A percentile compares a stretch with the other conserved stretches of the same genome.
Conservation (phyloP, 2,888 invertebrate genomes). For the Galerucella nymphaeae region DNA sequence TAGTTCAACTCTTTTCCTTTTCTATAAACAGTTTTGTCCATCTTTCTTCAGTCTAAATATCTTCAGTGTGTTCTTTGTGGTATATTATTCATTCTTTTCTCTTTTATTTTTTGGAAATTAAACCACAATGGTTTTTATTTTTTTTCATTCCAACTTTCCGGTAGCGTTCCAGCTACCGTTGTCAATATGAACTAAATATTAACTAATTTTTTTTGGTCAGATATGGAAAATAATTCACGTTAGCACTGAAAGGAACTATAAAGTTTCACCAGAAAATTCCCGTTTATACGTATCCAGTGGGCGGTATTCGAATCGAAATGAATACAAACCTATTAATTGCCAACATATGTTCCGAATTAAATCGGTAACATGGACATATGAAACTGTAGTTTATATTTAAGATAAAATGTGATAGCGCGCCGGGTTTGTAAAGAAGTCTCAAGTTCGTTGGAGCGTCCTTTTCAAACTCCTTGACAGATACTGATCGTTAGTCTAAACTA, state of each 20-base stretch:
- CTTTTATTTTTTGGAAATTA: too few species aligned
- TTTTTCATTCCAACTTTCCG: too few species aligned
- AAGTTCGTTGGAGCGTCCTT: constrained; percentile 42
- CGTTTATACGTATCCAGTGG: not conserved
- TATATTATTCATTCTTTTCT: too few species aligned
- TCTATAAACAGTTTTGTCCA: too few species aligned
- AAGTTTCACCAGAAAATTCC: not conserved
- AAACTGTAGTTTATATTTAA: constrained; percentile 14
- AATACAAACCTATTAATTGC: constrained; percentile 27
- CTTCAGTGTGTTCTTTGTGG: too few species aligned
- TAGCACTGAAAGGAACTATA: too few species aligned
- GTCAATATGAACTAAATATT: too few species aligned
- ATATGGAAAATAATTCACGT: too few species aligned
- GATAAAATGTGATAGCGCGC: constrained; percentile 25
- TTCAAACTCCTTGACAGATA: constrained; percentile 45
- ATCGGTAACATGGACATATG: constrained; percentile 25
- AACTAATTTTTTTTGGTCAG: too few species aligned
- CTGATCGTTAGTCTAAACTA: constrained; percentile 50
- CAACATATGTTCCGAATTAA: constrained; percentile 40
- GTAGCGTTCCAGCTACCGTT: too few species aligned
- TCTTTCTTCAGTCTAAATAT: not conserved
- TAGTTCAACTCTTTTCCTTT: too few species aligned
- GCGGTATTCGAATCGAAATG: not conserved
- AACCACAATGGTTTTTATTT: too few species aligned
- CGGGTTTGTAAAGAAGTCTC: constrained; percentile 34